Evolutionary conservation across 2,113 vertebrate genomes (phyloP).

Genomic region (Pipa parva): DNA sequence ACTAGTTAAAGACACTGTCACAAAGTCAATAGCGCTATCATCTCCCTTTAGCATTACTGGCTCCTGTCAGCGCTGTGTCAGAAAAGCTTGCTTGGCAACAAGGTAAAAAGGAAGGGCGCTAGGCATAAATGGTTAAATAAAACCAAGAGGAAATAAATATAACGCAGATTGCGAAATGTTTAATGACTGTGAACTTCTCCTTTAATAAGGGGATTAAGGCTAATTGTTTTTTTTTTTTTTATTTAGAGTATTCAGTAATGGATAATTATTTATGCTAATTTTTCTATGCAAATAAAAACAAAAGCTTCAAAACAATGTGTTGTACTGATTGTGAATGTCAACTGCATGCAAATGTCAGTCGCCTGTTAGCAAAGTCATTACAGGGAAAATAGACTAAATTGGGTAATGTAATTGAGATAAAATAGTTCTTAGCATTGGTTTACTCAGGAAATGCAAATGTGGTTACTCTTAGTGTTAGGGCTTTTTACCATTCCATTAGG

Average conservation of each 20-base stretch:
- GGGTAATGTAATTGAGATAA: slow-evolving; percentile 34
- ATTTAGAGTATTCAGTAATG: too few relatives aligned
- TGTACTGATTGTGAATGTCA: slow-evolving; percentile 7
- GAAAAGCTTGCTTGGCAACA: too few relatives aligned
- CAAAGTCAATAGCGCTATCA: too few relatives aligned
- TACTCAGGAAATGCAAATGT: slow-evolving; percentile 20
- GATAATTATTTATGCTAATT: slow-evolving; percentile 33
- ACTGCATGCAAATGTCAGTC: slow-evolving; percentile 5
- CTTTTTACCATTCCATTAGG: slow-evolving; percentile 8
- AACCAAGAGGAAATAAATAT: background rate
- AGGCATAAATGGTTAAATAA: too few relatives aligned
- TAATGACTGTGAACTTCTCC: too few relatives aligned
- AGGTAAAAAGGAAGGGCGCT: too few relatives aligned
- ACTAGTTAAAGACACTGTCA: too few relatives aligned
- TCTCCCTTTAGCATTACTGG: too few relatives aligned
- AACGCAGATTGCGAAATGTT: slow-evolving; percentile 10
- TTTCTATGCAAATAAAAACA: background rate
- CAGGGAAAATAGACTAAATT: slow-evolving; percentile 18
- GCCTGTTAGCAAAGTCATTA: slow-evolving; percentile 25
- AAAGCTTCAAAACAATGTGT: slow-evolving; percentile 19
- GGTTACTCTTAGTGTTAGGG: slow-evolving; percentile 7
- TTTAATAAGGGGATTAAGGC: too few relatives aligned
- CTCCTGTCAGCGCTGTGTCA: too few relatives aligned
- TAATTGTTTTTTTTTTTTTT: background rate
- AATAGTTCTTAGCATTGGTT: slow-evolving; percentile 15